A percentile compares a stretch with the other conserved stretches of the same genome.
Conservation (phyloP, 2,113 vertebrate genomes). For the Desmodus rotundus region DNA sequence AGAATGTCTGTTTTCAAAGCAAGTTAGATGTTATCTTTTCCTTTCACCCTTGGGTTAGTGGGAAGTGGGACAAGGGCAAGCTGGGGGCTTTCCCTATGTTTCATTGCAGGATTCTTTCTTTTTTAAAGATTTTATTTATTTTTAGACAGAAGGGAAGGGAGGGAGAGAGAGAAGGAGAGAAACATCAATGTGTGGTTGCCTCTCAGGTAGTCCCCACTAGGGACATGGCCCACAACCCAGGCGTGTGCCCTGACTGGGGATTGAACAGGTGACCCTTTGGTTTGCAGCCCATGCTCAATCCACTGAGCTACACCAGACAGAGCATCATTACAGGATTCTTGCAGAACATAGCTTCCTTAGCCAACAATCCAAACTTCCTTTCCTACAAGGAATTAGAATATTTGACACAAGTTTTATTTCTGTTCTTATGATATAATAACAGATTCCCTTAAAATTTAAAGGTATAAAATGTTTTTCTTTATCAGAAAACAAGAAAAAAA, state of each 20-base stretch:
- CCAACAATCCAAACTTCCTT: not conserved
- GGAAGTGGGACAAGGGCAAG: not conserved
- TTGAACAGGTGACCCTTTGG: too few relatives aligned
- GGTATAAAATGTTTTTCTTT: not conserved
- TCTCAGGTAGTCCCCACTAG: too few relatives aligned
- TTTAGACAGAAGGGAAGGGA: too few relatives aligned
- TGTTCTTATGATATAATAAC: not conserved
- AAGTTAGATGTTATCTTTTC: not conserved
- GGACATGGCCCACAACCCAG: too few relatives aligned
- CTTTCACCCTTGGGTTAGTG: not conserved
- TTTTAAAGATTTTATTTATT: too few relatives aligned
- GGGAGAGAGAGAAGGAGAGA: too few relatives aligned
- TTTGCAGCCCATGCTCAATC: too few relatives aligned
- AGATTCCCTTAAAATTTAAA: not conserved
- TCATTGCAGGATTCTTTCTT: conserved; percentile 31
- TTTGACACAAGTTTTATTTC: not conserved
- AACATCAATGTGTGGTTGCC: too few relatives aligned
- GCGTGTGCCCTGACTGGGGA: too few relatives aligned
- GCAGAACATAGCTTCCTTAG: not conserved
- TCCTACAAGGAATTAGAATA: conserved; percentile 18
- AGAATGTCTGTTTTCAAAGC: not conserved
- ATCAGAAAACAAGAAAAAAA: not conserved
- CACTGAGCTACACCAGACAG: too few relatives aligned
- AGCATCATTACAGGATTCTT: conserved; percentile 22
- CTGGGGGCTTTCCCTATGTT: not conserved